Conservation (phyloP, 2,888 invertebrate genomes). For the Vesta saturnalis region DNA sequence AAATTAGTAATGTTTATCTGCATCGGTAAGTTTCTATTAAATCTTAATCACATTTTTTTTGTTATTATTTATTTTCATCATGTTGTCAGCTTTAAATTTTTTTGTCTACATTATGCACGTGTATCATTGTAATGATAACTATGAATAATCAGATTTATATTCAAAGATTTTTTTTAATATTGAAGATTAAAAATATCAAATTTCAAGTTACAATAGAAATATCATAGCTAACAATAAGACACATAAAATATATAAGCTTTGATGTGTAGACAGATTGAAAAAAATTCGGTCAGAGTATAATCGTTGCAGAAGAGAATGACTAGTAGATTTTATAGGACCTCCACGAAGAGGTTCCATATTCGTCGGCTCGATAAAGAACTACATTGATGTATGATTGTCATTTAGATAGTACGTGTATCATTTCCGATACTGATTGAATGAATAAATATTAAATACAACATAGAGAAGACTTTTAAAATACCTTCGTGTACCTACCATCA, state of each 20-base stretch:
- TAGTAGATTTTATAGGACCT: conserved; percentile 46
- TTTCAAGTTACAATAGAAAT: conserved; percentile 12
- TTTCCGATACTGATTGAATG: conserved; percentile 36
- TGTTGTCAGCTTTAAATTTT: neutral
- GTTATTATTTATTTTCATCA: neutral
- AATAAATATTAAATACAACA: conserved; percentile 28
- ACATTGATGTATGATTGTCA: conserved; percentile 38
- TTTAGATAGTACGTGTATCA: conserved; percentile 35
- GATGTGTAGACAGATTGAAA: conserved; percentile 7
- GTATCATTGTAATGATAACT: neutral
- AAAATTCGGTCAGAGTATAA: conserved; percentile 12
- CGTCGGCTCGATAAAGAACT: conserved; percentile 35
- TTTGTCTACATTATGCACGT: neutral
- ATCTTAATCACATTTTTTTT: too few relatives aligned
- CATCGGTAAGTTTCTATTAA: too few relatives aligned
- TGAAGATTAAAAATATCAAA: conserved; percentile 15
- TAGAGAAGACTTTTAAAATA: conserved; percentile 34
- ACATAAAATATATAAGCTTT: conserved; percentile 8
- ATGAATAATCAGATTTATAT: conserved; percentile 1
- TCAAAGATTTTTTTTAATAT: neutral
- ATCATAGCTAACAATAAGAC: conserved; percentile 11
- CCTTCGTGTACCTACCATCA: conserved; percentile 3
- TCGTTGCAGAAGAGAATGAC: conserved; percentile 44
- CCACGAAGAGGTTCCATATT: conserved; percentile 44
- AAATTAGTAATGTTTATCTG: too few relatives aligned